phyloP scores from a whole-genome alignment of 1,140 invertebrate species.

The Cyrtorhinus lividipennis region DNA sequence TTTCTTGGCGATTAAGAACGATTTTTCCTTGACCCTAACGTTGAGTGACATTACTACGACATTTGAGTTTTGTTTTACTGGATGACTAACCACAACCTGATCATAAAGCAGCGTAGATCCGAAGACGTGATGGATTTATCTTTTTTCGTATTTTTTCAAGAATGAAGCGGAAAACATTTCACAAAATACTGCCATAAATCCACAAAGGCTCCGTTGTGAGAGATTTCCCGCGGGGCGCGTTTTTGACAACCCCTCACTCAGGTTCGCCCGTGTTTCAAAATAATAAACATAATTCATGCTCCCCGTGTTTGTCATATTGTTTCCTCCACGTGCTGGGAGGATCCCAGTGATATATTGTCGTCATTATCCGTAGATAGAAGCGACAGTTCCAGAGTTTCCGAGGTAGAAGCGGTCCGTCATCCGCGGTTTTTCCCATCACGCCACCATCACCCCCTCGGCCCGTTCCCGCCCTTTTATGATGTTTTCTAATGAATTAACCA shows the following conservation, averaged over 20 bases:
- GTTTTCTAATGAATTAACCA: conserved; percentile 5
- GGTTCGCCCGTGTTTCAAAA: conserved; percentile 1
- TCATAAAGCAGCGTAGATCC: too few relatives aligned
- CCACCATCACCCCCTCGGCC: neutral
- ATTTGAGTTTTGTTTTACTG: too few relatives aligned
- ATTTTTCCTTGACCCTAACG: too few relatives aligned
- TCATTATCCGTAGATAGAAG: conserved; percentile 10
- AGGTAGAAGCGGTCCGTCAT: neutral
- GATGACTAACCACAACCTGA: too few relatives aligned
- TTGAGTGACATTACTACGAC: too few relatives aligned
- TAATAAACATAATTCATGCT: conserved; percentile 15
- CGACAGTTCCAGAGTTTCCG: conserved; percentile 1
- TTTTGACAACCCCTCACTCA: conserved; percentile 15
- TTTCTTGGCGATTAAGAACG: too few relatives aligned
- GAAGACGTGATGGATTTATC: too few relatives aligned
- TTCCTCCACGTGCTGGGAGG: conserved; percentile 11
- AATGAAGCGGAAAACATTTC: neutral
- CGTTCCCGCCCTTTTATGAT: too few relatives aligned
- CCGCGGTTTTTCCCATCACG: neutral
- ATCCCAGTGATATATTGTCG: conserved; percentile 13
- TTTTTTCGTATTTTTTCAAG: too few relatives aligned
- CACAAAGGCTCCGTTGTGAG: neutral
- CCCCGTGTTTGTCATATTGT: conserved; percentile 14
- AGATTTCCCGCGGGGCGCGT: conserved; percentile 15
- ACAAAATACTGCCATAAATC: conserved; percentile 15